Percentiles rank a stretch among this genome's conserved stretches.
Conservation (phyloP, 2,888 invertebrate species). For the Drosophila borealis region DNA sequence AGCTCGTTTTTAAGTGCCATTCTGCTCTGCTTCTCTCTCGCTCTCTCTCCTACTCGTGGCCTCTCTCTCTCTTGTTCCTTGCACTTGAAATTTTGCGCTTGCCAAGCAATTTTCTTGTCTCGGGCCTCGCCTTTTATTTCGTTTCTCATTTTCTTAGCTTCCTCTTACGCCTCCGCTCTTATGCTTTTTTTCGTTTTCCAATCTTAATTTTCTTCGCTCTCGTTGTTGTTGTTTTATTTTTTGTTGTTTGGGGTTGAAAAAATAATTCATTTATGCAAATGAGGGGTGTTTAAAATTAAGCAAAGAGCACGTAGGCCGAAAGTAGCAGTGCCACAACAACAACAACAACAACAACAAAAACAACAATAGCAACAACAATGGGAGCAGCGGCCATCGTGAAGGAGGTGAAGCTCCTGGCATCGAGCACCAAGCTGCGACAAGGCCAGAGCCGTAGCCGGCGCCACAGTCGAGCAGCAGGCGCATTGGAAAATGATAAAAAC, state of each 20-base stretch:
- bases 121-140: constrained; percentile 51
- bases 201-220: constrained; percentile 71
- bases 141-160: constrained; percentile 60
- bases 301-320: constrained; percentile 79
- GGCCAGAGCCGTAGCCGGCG: constrained; percentile 6
- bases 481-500: constrained; percentile 78
- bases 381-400: constrained; percentile 63
- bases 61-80: constrained; percentile 28
- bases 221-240: constrained; percentile 21
- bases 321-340: constrained; percentile 58
- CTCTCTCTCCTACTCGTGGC: constrained; percentile 1
- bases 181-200: constrained; percentile 61
- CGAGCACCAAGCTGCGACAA: constrained; percentile 20
- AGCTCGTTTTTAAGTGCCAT: constrained; percentile 75
- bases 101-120: constrained; percentile 66
- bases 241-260: constrained; percentile 77
- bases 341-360: constrained; percentile 32
- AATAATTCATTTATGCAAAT: constrained; percentile 83
- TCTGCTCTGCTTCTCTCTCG: constrained; percentile 34
- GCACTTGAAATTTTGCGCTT: constrained; percentile 75
- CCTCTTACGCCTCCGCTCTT: constrained; percentile 31
- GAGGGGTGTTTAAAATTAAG: constrained; percentile 82
- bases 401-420: constrained; percentile 61
- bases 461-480: constrained; percentile 41
- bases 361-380: constrained; percentile 27